These are phyloP conservation scores for Drosophila crucigera DNA, from an alignment of 2,888 invertebrate genomes.

Conservation along the genomic window DNA sequence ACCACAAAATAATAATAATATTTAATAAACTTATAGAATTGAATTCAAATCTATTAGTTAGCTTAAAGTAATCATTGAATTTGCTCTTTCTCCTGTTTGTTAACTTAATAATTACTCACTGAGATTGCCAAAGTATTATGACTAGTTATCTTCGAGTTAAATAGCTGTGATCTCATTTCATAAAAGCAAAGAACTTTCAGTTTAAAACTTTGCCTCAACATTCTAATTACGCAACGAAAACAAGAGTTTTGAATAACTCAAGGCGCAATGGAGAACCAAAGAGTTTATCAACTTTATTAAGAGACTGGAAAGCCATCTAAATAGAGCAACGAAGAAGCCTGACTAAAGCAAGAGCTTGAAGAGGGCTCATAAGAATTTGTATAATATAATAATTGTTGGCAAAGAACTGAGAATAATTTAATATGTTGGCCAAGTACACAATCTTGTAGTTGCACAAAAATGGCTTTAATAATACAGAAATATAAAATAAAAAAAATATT, in stretches of 20 bases:
- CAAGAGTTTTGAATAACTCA: conserved; percentile 8
- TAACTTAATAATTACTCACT: not conserved
- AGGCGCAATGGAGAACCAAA: conserved; percentile 11
- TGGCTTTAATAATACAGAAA: not conserved
- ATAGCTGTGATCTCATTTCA: conserved; percentile 5
- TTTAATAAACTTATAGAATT: not conserved
- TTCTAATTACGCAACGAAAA: not conserved
- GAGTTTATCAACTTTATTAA: conserved; percentile 5
- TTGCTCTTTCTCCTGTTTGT: not conserved
- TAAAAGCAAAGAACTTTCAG: conserved; percentile 5
- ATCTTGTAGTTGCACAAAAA: not conserved
- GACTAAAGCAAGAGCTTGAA: not conserved
- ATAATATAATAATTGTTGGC: not conserved
- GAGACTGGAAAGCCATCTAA: not conserved
- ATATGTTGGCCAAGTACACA: not conserved
- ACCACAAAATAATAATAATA: not conserved
- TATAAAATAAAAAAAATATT: not conserved
- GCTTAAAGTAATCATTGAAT: not conserved
- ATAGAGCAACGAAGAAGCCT: not conserved
- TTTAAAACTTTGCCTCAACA: not conserved
- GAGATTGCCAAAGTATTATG: not conserved
- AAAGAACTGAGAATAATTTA: not conserved
- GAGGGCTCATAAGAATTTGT: not conserved
- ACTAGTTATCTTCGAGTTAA: not conserved
- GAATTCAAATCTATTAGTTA: not conserved